Base-by-base conservation (phyloP, 2,113 vertebrate species). In the Sprattus sprattus region DNA sequence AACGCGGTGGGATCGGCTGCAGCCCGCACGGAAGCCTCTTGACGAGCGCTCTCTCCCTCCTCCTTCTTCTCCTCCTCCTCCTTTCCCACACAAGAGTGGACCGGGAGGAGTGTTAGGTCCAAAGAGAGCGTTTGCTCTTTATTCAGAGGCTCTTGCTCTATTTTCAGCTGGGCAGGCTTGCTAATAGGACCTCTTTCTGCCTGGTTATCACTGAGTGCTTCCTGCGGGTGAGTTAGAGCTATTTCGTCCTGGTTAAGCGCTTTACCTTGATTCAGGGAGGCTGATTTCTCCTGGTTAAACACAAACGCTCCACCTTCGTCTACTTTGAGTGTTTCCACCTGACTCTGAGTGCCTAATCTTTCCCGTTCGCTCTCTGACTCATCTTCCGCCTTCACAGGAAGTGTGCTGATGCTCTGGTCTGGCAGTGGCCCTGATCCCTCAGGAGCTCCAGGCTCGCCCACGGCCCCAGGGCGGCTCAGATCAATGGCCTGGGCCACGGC, bases 41-140 rank as follows among this genome's bases (percentile, higher is more conserved):
- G 90, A 91, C 93, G 91, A 89, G 92, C 91, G 88, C 89, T 90
- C 84, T 92, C 89, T 82, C 89, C 82, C 88, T 88, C 44, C 88
- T 89, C 82, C 82, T 89, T 80, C 88, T 88, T 32, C 88, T 89
- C 82, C 49, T 82, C 60, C 83, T 49, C 28, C 71, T 25, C n/a
- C 87, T 92, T 90, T 94, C 92, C 94, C 91, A 92, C 92, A 92
- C 91, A 84, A 88, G 84, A 39, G 4, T 15, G 71, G 71, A 78
- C 15, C 32, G 10, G 13, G 71, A 78, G 71, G 28, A 39, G 10
- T 1, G 25, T 16, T 39, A 4, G 28, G 71, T 78, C 71, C 71
- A 81, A 82, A 83, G 87, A 86, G 87, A 91, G 90, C 32, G 13
- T 16, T 39, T 78, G 25, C 28, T 78, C 71, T 78, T 78, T 78